Conservation (phyloP, 1,140 invertebrate species). For the Drosophila prosaltans region DNA sequence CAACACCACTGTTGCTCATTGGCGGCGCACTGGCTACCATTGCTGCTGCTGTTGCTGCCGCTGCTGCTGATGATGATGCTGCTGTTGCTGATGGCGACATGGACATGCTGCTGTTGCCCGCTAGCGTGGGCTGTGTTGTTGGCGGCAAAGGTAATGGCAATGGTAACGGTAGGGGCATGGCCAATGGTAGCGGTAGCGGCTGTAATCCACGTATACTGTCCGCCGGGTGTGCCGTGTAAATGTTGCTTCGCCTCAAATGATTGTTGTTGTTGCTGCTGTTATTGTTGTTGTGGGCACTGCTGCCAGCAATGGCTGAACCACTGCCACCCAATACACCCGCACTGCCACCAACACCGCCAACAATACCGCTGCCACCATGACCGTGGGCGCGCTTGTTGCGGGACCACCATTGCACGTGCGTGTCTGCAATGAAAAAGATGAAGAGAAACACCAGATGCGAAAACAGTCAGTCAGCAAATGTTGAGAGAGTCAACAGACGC, state of each 20-base stretch:
- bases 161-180: slow-evolving; percentile 46
- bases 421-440: slow-evolving; percentile 55
- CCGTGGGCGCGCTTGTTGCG: slow-evolving; percentile 80
- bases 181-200: slow-evolving; percentile 48
- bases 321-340: slow-evolving; percentile 38
- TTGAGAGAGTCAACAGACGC: slow-evolving; percentile 19
- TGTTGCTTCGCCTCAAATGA: slow-evolving; percentile 79
- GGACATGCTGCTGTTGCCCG: slow-evolving; percentile 33
- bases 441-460: slow-evolving; percentile 15
- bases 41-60: slow-evolving; percentile 44
- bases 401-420: slow-evolving; percentile 82
- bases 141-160: slow-evolving; percentile 39
- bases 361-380: slow-evolving; percentile 44
- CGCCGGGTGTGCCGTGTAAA: slow-evolving; percentile 80
- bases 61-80: slow-evolving; percentile 34
- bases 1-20: slow-evolving; percentile 35
- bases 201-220: slow-evolving; percentile 79
- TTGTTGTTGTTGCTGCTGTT: slow-evolving; percentile 73
- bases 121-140: slow-evolving; percentile 42
- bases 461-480: slow-evolving; percentile 33
- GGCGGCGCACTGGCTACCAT: slow-evolving; percentile 22
- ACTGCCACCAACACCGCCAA: slow-evolving; percentile 45
- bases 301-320: slow-evolving; percentile 47
- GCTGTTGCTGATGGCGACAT: slow-evolving; percentile 35
- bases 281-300: slow-evolving; percentile 59